Evolutionary conservation across 64 coral and sea anemone species (phyloP).

Genomic region (Pachyseris speciosa): DNA sequence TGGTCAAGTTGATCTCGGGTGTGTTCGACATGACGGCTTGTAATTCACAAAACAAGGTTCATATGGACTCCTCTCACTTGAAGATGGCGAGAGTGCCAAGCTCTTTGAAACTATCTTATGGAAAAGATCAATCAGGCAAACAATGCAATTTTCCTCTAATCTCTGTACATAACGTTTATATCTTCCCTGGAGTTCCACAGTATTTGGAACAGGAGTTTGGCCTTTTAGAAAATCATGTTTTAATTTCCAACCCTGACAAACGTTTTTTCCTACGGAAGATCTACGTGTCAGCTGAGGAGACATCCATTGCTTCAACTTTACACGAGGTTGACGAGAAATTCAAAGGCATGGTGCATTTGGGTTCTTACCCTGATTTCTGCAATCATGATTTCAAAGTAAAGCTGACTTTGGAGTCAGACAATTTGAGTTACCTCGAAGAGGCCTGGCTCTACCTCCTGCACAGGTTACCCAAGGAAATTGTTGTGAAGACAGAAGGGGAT

Average conservation of each 20-base stretch:
- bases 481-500: constrained; percentile 70
- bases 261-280: constrained; percentile 79
- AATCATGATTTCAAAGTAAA: constrained; percentile 79
- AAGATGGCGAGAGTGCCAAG: constrained; percentile 86
- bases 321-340: constrained; percentile 83
- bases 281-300: constrained; percentile 81
- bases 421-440: constrained; percentile 44
- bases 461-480: constrained; percentile 61
- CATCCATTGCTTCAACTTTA: constrained; percentile 71
- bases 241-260: constrained; percentile 14
- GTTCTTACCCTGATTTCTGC: constrained; percentile 85
- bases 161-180: constrained; percentile 83
- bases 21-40: constrained; percentile 66
- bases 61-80: constrained; percentile 64
- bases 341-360: constrained; percentile 82
- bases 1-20: constrained; percentile 47
- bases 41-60: constrained; percentile 16
- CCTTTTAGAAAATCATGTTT: constrained; percentile 55
- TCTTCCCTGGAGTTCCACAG: constrained; percentile 91
- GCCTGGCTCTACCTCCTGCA: constrained; percentile 77
- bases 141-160: constrained; percentile 82
- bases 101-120: constrained; percentile 69
- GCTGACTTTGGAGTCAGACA: constrained; percentile 83
- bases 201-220: constrained; percentile 73
- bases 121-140: constrained; percentile 33